Conservation (phyloP, 2,113 vertebrate species). For the Nymphicus hollandicus region DNA sequence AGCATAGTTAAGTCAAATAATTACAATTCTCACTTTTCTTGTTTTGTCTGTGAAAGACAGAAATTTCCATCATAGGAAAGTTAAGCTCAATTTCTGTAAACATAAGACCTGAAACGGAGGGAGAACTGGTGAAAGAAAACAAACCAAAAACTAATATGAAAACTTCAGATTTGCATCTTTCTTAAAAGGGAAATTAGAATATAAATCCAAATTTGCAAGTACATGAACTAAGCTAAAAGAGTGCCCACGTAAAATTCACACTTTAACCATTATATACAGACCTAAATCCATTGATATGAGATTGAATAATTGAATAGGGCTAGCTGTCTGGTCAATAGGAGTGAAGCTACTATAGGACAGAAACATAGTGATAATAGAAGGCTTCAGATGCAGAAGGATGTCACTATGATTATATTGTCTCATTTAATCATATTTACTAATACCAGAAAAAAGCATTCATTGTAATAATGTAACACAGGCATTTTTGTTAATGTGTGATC, state of each 20-base stretch:
- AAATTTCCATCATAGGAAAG: background rate
- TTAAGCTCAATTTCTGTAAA: background rate
- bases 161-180: background rate
- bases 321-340: slow-evolving; percentile 66
- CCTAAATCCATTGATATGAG: slow-evolving; percentile 60
- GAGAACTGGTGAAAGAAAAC: background rate
- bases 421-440: slow-evolving; percentile 52
- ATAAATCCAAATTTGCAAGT: background rate
- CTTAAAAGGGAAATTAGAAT: background rate
- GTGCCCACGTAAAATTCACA: slow-evolving; percentile 13
- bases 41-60: background rate
- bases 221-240: slow-evolving; percentile 15
- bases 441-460: background rate
- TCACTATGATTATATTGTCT: slow-evolving; percentile 41
- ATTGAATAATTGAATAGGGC: slow-evolving; percentile 71
- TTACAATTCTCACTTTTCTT: background rate
- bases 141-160: background rate
- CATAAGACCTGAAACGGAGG: background rate
- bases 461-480: background rate
- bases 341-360: slow-evolving; percentile 19
- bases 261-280: background rate
- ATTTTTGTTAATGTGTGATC: background rate
- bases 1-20: slow-evolving; percentile 17
- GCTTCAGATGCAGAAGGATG: slow-evolving; percentile 17
- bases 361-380: slow-evolving; percentile 26